Conservation (phyloP, 1,140 invertebrate genomes). For the Sycophila sp. region DNA sequence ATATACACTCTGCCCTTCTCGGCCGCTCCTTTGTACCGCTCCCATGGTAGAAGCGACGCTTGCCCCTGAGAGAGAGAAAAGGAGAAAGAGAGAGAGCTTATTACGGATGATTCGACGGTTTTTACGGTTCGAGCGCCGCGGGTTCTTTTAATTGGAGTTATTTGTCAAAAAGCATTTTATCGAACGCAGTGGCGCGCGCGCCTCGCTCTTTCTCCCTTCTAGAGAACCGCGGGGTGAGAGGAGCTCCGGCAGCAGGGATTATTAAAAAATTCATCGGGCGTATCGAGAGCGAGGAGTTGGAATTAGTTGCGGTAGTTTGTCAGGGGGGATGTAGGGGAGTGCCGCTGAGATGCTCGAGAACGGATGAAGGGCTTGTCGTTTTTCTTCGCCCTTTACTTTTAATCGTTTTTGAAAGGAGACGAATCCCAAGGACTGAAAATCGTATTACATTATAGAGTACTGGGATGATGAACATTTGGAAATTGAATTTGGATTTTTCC, state of each 20-base stretch:
- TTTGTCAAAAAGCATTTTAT: constrained; percentile 34
- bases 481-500: neutral
- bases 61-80: constrained; percentile 8
- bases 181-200: too few species aligned
- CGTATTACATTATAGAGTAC: neutral
- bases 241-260: constrained; percentile 5
- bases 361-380: neutral
- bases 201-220: too few species aligned
- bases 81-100: constrained; percentile 10
- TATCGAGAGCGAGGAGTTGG: neutral
- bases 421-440: too few species aligned
- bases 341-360: neutral
- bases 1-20: neutral
- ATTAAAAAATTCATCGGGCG: constrained; percentile 28
- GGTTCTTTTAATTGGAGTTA: constrained; percentile 35
- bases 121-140: constrained; percentile 13
- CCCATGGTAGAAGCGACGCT: neutral
- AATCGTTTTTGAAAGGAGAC: neutral
- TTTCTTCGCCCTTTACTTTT: neutral
- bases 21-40: neutral
- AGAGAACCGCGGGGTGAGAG: neutral
- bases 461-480: neutral
- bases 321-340: neutral
- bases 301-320: neutral
- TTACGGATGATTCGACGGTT: constrained; percentile 32